These are phyloP conservation scores for Varanus komodoensis DNA, from an alignment of 2,113 vertebrate genomes.

Conservation along the genomic window DNA sequence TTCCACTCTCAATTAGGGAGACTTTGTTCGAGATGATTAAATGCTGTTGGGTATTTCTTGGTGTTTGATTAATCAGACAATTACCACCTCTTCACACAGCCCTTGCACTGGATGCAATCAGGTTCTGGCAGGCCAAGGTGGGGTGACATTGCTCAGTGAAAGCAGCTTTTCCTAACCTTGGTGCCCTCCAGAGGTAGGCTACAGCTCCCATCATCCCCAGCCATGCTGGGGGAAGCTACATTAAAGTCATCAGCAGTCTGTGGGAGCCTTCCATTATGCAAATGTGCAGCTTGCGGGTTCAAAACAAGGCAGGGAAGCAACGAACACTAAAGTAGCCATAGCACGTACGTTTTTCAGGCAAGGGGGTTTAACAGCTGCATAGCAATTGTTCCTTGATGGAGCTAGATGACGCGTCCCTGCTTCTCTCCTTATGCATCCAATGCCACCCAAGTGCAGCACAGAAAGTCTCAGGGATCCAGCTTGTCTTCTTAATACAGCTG, in stretches of 20 bases:
- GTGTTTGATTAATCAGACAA: conserved; percentile 15
- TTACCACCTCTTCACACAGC: not conserved
- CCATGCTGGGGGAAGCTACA: too few species aligned
- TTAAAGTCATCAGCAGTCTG: not conserved
- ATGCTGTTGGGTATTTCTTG: not conserved
- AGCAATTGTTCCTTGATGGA: not conserved
- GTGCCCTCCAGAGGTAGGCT: too few species aligned
- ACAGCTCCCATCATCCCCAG: too few species aligned
- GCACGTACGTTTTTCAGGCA: too few species aligned
- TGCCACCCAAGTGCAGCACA: not conserved
- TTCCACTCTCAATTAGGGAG: conserved; percentile 1
- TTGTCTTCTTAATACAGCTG: not conserved
- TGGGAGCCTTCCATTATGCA: too few species aligned
- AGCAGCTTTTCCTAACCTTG: too few species aligned
- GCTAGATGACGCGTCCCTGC: not conserved
- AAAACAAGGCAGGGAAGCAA: not conserved
- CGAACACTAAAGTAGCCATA: not conserved
- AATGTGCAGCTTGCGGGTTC: too few species aligned
- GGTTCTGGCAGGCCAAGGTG: not conserved
- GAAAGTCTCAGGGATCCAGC: not conserved
- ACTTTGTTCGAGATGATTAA: conserved; percentile 5
- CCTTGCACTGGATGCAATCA: not conserved
- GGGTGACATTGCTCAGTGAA: not conserved
- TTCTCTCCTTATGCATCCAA: not conserved
- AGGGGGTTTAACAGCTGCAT: too few species aligned